Base-by-base conservation (phyloP, 1,140 invertebrate genomes). In the Calosoma granatense region DNA sequence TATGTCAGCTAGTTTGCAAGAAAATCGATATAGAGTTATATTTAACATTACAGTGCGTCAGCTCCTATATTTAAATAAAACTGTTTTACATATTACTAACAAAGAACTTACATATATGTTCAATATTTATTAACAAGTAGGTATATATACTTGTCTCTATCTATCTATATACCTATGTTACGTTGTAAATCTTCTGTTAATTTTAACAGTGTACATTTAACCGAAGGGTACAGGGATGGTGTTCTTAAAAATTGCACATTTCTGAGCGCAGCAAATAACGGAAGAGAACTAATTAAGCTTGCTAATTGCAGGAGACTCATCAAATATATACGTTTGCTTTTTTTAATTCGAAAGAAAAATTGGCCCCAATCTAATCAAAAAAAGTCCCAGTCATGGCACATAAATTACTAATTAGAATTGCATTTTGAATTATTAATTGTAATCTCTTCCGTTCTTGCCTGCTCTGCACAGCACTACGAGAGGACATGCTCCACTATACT, bases 311-410 rank as follows among this genome's bases (percentile, higher is more conserved):
- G 51, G 56, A 15, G 51, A 20, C 21, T 58, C 56, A 58, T 58
- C 56, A 53, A 58, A 51, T 58, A 58, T 58, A 53, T 36, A 58
- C 41, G 17, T 47, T 47, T 17, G 52, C 56, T 58, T 58, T 58
- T 53, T 58, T 58, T 53, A 58, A 53, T 58, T 58, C 23, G 23
- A 43, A 58, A 58, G 57, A 58, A 58, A 58, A 58, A 58, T 58
- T 58, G 30, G 57, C 39, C 57, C 57, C 36, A 22, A 54, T 53
- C 57, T 58, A 58, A 58, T 58, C 57, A 58, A 58, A 58, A 58
- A 58, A 54, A 36, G 52, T 52, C 57, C 57, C 52, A 36, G 53
- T 30, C 39, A 53, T 19, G 53, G 39, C 52, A 36, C 53, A 58
- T 54, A 58, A 58, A 58, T 58, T 58, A 39, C 26, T 54, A 54